These are phyloP conservation scores for Arge pagana DNA, from an alignment of 2,888 invertebrate species.

Conservation along the genomic window DNA sequence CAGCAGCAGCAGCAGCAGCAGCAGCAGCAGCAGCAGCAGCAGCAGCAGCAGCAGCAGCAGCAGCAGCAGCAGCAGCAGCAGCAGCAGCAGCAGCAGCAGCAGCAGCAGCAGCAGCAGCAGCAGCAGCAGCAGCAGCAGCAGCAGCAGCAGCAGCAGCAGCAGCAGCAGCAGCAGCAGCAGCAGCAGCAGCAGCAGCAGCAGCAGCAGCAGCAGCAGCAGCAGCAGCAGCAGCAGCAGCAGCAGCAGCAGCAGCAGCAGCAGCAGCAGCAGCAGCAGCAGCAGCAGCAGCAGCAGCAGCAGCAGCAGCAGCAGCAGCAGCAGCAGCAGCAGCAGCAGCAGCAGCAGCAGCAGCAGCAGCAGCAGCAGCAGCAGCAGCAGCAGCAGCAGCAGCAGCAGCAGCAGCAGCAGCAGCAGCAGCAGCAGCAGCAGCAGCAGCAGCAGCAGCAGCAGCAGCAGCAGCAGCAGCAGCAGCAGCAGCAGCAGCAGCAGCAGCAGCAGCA, in stretches of 20 bases:
- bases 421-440: neutral
- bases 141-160: neutral
- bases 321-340: neutral
- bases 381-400: neutral
- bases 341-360: neutral
- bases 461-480: neutral
- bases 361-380: neutral
- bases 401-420: neutral
- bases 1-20: neutral
- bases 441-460: neutral
- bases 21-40: neutral
- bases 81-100: neutral
- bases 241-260: neutral
- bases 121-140: neutral
- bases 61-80: neutral
- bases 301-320: neutral
- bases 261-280: neutral
- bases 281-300: neutral
- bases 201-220: neutral
- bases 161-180: neutral
- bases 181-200: neutral
- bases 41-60: neutral
- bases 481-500: neutral
- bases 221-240: neutral
- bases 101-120: neutral